A percentile compares a stretch with the other conserved stretches of the same genome.
These are phyloP conservation scores for Fregetta grallaria DNA, from an alignment of 2,113 vertebrate genomes.

Conservation along the genomic window DNA sequence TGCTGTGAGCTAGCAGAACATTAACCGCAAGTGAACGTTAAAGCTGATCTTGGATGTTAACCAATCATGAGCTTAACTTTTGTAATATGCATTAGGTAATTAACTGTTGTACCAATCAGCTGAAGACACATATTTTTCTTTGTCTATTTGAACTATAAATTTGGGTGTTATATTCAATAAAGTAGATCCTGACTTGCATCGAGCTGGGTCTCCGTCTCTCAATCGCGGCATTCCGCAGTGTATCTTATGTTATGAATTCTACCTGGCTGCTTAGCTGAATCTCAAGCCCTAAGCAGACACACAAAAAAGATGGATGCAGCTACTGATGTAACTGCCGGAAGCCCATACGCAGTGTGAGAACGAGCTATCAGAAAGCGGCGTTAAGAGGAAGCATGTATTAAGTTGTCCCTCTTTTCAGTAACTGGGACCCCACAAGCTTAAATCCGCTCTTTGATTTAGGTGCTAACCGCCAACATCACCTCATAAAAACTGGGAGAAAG, in stretches of 20 bases:
- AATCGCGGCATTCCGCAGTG: too few species aligned
- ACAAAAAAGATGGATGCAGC: background rate
- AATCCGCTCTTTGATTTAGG: background rate
- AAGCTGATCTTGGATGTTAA: too few species aligned
- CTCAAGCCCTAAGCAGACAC: background rate
- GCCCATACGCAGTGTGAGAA: background rate
- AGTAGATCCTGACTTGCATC: too few species aligned
- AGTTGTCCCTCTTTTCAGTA: background rate
- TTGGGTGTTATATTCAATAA: too few species aligned
- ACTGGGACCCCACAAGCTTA: background rate
- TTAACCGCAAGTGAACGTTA: too few species aligned
- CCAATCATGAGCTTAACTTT: too few species aligned
- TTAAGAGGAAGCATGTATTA: background rate
- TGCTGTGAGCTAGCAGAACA: too few species aligned
- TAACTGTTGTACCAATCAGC: too few species aligned
- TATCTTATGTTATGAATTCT: background rate
- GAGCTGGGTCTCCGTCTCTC: too few species aligned
- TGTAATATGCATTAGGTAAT: too few species aligned
- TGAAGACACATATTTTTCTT: too few species aligned
- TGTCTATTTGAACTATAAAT: too few species aligned
- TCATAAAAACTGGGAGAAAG: background rate
- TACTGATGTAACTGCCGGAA: background rate
- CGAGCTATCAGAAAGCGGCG: background rate
- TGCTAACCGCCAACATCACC: background rate
- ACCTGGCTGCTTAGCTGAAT: background rate